Conservation (phyloP, 2,113 vertebrate genomes). For the Zapus hudsonius region DNA sequence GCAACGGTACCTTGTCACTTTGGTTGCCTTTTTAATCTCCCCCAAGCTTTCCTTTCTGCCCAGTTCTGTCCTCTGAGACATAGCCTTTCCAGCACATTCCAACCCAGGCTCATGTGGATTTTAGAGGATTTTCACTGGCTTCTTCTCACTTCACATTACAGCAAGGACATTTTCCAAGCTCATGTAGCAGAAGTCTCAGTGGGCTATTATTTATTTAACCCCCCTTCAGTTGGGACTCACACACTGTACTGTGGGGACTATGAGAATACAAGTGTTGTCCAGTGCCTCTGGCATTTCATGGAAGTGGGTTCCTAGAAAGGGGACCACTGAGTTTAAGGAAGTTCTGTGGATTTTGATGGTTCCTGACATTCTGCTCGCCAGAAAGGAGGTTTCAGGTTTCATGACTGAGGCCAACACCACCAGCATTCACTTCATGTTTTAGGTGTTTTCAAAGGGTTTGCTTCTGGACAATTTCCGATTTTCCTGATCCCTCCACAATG, state of each 20-base stretch:
- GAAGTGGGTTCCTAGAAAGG: conserved; percentile 51
- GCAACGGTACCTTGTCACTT: not conserved
- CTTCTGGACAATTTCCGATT: not conserved
- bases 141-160: not conserved
- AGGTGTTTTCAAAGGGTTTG: not conserved
- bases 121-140: not conserved
- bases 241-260: not conserved
- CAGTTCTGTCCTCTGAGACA: not conserved
- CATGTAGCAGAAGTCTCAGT: not conserved
- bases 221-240: not conserved
- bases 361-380: conserved; percentile 60
- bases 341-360: conserved; percentile 12
- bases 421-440: not conserved
- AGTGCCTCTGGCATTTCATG: conserved; percentile 2
- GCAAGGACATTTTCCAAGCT: conserved; percentile 18
- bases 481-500: not conserved
- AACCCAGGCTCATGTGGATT: not conserved
- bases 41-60: not conserved
- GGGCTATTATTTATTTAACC: conserved; percentile 11
- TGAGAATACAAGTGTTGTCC: not conserved
- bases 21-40: not conserved
- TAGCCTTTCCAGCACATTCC: not conserved
- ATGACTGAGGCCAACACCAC: not conserved
- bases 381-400: conserved; percentile 33
- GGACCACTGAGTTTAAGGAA: conserved; percentile 45